A percentile compares a stretch with the other conserved stretches of the same genome.
Evolutionary conservation across 2,888 invertebrate genomes (phyloP).

Genomic region (Epistrophe grossulariae): DNA sequence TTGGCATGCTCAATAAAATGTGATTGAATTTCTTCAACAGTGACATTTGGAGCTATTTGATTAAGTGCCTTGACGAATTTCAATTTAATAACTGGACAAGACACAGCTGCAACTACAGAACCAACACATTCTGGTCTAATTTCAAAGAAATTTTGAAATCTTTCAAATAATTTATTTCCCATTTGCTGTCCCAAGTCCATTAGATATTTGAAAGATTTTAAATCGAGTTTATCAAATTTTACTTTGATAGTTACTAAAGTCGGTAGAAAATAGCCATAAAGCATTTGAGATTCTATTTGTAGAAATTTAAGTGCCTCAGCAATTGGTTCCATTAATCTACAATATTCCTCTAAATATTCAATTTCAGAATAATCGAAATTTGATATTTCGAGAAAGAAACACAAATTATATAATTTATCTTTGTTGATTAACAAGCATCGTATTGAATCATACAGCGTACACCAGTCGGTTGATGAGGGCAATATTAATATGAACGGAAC

Average conservation of each 20-base stretch:
- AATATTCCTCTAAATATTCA: constrained; percentile 63
- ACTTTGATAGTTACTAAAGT: constrained; percentile 65
- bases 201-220: constrained; percentile 35
- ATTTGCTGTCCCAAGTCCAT: constrained; percentile 15
- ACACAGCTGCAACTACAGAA: constrained; percentile 61
- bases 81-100: constrained; percentile 63
- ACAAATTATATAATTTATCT: constrained; percentile 52
- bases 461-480: constrained; percentile 33
- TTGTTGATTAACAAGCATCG: constrained; percentile 48
- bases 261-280: constrained; percentile 71
- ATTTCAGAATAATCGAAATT: constrained; percentile 44
- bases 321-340: constrained; percentile 60
- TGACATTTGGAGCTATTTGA: constrained; percentile 23
- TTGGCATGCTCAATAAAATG: constrained; percentile 2
- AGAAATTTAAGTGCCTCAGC: constrained; percentile 65
- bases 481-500: background rate
- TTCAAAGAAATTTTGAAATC: constrained; percentile 61
- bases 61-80: constrained; percentile 57
- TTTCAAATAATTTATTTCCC: constrained; percentile 30
- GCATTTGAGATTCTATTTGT: constrained; percentile 50
- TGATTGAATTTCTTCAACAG: background rate
- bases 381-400: constrained; percentile 7
- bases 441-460: constrained; percentile 35
- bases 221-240: constrained; percentile 44
- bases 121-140: constrained; percentile 42